A percentile compares a stretch with the other conserved stretches of the same genome.
These are phyloP conservation scores for Arvicanthis niloticus DNA, from an alignment of 2,113 vertebrate genomes.

Conservation along the genomic window DNA sequence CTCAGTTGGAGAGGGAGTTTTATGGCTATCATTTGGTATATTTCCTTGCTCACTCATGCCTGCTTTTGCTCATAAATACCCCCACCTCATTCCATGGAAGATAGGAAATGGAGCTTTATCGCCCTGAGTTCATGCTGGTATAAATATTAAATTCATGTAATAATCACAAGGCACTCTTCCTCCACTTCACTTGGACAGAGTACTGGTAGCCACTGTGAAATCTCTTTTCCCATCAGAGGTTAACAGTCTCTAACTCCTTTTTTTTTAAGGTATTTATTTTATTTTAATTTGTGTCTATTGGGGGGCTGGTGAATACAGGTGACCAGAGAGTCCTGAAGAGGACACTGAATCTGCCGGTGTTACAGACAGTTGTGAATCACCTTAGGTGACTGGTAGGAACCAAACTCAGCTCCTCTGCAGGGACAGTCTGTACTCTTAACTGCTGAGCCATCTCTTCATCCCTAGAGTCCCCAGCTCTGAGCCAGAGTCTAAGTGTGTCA, in stretches of 20 bases:
- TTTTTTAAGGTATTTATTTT: not conserved
- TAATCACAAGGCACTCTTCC: conserved; percentile 36
- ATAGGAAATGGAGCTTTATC: conserved; percentile 34
- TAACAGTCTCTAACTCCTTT: not conserved
- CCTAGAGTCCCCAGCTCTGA: not conserved
- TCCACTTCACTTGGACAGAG: not conserved
- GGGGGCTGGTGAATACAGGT: not conserved
- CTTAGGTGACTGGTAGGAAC: not conserved
- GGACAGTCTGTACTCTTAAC: too few species aligned
- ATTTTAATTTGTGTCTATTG: not conserved
- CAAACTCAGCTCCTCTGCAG: not conserved
- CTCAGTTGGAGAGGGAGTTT: not conserved
- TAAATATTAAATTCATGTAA: conserved; percentile 59
- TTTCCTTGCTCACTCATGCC: conserved; percentile 27
- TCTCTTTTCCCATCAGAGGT: not conserved
- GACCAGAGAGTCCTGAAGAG: not conserved
- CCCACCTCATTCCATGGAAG: conserved; percentile 63
- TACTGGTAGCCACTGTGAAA: not conserved
- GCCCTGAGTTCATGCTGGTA: conserved; percentile 39
- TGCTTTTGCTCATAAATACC: conserved; percentile 47
- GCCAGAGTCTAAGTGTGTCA: not conserved
- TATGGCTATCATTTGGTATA: not conserved
- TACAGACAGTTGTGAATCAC: not conserved
- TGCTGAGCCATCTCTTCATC: not conserved
- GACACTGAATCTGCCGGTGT: not conserved